phyloP scores from a whole-genome alignment of 2,797 vertebrate species.

The Kryptopterus vitreolus region DNA sequence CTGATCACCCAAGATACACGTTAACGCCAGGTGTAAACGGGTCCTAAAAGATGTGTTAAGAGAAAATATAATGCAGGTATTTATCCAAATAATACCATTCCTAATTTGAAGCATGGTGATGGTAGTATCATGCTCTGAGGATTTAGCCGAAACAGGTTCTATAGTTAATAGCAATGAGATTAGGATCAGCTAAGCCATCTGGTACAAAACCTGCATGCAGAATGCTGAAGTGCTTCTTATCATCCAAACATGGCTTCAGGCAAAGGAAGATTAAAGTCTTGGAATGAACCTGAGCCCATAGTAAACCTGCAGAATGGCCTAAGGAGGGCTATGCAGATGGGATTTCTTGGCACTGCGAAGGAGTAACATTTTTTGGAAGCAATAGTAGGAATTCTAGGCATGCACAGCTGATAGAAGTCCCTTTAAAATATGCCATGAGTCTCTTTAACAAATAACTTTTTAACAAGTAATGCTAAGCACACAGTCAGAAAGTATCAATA shows the following conservation, averaged over 20 bases:
- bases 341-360: neutral
- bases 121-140: neutral
- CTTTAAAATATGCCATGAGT: neutral
- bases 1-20: neutral
- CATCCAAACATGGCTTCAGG: constrained; percentile 2
- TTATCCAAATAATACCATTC: neutral
- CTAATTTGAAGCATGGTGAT: neutral
- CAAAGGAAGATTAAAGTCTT: constrained; percentile 19
- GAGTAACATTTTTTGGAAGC: neutral
- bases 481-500: neutral
- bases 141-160: neutral
- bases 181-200: neutral
- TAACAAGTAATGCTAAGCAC: neutral
- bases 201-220: neutral
- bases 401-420: neutral
- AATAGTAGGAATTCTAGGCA: neutral
- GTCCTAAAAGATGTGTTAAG: neutral
- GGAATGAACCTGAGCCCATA: neutral
- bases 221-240: neutral
- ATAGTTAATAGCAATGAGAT: neutral
- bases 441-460: neutral
- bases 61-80: neutral
- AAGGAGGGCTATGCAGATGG: neutral
- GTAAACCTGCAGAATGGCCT: neutral
- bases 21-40: neutral